A percentile compares a stretch with the other conserved stretches of the same genome.
phyloP scores from a whole-genome alignment of 2,113 vertebrate genomes.

The Nesogale talazaci region DNA sequence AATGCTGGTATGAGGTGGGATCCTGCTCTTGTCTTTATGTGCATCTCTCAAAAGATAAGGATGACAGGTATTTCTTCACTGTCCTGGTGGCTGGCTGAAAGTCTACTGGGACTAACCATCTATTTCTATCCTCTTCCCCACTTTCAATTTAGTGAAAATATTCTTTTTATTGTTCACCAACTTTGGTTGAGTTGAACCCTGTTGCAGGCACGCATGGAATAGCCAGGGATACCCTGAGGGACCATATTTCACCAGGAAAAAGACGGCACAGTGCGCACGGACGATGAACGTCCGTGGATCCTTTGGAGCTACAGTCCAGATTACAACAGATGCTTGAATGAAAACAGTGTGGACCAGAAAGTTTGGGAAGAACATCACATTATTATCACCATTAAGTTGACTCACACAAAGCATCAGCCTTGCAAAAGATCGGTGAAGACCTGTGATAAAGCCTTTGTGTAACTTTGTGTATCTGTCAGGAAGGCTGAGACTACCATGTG shows the following conservation, averaged over 20 bases:
- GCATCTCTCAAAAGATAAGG: no score
- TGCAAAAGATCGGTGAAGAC: neutral
- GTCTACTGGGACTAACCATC: no score
- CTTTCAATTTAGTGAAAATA: neutral
- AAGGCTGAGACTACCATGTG: no score
- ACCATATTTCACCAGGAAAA: neutral
- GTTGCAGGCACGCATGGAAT: fast-evolving
- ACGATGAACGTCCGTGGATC: neutral
- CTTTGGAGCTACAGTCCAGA: no score
- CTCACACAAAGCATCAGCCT: no score
- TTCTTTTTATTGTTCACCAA: neutral
- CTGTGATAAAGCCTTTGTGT: neutral
- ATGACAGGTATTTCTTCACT: no score
- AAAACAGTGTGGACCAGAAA: neutral
- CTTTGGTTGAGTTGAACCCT: neutral
- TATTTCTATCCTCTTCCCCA: no score
- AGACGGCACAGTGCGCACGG: neutral
- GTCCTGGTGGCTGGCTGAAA: no score
- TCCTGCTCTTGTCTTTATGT: no score
- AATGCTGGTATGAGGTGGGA: no score
- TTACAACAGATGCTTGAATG: neutral
- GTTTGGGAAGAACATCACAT: neutral
- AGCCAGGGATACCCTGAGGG: no score
- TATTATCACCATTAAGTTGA: neutral
- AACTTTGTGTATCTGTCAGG: no score